phyloP scores from a whole-genome alignment of 2,113 vertebrate genomes.

The Corapipo altera region DNA sequence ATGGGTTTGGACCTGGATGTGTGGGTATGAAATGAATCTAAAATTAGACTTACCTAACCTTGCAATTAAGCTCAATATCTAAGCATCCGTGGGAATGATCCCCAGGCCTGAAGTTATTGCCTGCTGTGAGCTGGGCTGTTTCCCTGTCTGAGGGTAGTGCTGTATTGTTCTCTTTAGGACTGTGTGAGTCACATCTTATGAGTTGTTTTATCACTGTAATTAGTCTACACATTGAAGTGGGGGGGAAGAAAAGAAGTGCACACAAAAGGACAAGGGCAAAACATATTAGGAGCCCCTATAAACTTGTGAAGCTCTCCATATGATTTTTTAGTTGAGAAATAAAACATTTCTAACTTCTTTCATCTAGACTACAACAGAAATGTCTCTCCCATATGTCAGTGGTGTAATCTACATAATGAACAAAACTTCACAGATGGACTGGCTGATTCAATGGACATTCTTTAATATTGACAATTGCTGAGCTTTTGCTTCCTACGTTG shows the following conservation, averaged over 20 bases:
- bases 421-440: background rate
- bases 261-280: background rate
- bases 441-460: background rate
- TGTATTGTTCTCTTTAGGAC: conserved; percentile 13
- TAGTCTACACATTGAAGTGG: background rate
- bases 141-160: background rate
- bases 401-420: conserved; percentile 6
- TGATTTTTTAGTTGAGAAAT: background rate
- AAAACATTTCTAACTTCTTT: background rate
- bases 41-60: conserved; percentile 44
- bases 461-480: conserved; percentile 27
- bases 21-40: background rate
- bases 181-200: conserved; percentile 16
- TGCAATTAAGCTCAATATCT: conserved; percentile 24
- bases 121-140: conserved; percentile 12
- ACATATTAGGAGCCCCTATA: background rate
- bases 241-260: fast-evolving
- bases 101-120: conserved; percentile 1
- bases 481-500: conserved; percentile 30
- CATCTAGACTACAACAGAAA: background rate
- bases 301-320: background rate
- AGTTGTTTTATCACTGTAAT: conserved; percentile 37
- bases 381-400: background rate
- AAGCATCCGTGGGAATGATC: conserved; percentile 26
- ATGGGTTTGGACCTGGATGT: conserved; percentile 3